A percentile compares a stretch with the other conserved stretches of the same genome.
Conservation (phyloP, 2,797 vertebrate genomes). For the Phalloptychus januarius region DNA sequence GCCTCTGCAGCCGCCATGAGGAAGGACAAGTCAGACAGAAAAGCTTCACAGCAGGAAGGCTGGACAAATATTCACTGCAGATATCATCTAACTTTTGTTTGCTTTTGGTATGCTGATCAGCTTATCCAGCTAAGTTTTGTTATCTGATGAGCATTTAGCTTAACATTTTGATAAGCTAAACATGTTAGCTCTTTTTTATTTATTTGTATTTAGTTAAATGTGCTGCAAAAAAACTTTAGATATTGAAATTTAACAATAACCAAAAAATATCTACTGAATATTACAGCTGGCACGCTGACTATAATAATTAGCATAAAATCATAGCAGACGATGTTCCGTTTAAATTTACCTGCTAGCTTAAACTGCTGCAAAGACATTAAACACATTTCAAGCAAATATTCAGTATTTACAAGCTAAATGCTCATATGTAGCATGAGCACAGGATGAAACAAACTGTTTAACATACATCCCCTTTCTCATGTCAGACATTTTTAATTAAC, state of each 20-base stretch:
- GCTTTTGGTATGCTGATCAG: no score
- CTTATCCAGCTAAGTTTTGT: no score
- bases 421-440: neutral
- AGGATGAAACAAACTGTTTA: neutral
- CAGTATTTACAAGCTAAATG: neutral
- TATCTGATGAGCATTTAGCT: no score
- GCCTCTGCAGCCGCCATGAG: neutral
- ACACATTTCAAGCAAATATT: no score
- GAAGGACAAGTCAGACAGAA: constrained; percentile 30
- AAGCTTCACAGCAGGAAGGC: constrained; percentile 7
- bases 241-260: neutral
- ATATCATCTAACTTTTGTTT: no score
- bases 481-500: neutral
- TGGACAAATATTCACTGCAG: constrained; percentile 3
- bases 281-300: neutral
- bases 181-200: neutral
- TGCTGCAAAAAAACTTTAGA: neutral
- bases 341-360: neutral
- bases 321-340: neutral
- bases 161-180: no score
- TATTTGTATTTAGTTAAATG: neutral
- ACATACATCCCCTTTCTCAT: neutral
- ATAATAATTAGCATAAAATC: neutral
- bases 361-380: neutral
- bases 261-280: neutral